phyloP scores from a whole-genome alignment of 2,888 invertebrate species.

The Geotrupes spiniger region DNA sequence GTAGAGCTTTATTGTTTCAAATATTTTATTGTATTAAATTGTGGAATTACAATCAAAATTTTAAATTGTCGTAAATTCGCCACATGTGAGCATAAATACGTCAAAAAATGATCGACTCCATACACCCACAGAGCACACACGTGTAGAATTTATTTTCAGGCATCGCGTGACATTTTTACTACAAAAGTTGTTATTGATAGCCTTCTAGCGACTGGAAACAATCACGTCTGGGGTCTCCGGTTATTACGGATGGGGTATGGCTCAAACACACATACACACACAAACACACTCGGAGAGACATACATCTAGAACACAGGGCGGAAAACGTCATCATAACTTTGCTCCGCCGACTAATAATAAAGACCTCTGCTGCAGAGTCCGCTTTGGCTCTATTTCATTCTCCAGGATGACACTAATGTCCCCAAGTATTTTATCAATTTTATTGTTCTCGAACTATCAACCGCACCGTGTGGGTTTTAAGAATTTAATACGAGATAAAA shows the following conservation, averaged over 20 bases:
- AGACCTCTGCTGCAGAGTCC: constrained; percentile 37
- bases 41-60: no score
- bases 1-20: no score
- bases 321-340: constrained; percentile 37
- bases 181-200: constrained; percentile 46
- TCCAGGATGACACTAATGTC: constrained; percentile 47
- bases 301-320: constrained; percentile 33
- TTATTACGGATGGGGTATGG: constrained; percentile 32
- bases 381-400: constrained; percentile 41
- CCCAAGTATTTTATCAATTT: constrained; percentile 49
- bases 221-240: constrained; percentile 34
- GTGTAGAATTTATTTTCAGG: constrained; percentile 31
- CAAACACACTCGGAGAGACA: constrained; percentile 11
- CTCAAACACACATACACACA: background rate
- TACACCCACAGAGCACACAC: constrained; percentile 24
- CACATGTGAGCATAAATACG: constrained; percentile 31
- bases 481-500: constrained; percentile 21
- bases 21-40: no score
- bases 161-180: constrained; percentile 42
- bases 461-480: constrained; percentile 24
- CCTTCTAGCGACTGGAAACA: constrained; percentile 38
- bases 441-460: constrained; percentile 47
- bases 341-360: constrained; percentile 43
- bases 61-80: no score
- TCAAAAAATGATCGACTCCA: constrained; percentile 30